Evolutionary conservation across 2,888 invertebrate species (phyloP).

Genomic region (Drosophila diplacantha): DNA sequence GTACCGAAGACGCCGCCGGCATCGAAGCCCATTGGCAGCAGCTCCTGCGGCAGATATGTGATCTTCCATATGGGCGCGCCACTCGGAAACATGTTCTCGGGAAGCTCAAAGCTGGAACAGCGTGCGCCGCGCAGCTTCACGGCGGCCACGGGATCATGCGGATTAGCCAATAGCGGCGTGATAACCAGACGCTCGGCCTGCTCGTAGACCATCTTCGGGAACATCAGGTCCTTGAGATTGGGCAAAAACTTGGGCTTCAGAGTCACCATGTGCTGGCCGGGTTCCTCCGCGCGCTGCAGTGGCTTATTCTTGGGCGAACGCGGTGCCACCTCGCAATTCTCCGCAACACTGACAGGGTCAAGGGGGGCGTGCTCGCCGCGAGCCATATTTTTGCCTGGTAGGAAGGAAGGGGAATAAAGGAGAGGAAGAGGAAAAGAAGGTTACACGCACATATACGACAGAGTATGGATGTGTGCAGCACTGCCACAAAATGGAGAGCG

Average conservation of each 20-base stretch:
- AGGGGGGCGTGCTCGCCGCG: not conserved
- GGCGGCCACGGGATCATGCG: conserved; percentile 23
- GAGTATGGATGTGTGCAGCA: not conserved
- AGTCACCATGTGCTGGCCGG: not conserved
- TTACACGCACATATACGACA: not conserved
- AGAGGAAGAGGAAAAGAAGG: not conserved
- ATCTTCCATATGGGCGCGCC: conserved; percentile 27
- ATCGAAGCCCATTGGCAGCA: conserved; percentile 25
- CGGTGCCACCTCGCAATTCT: not conserved
- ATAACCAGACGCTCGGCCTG: conserved; percentile 9
- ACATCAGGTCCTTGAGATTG: conserved; percentile 1
- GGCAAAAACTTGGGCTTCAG: conserved; percentile 32
- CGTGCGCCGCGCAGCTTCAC: not conserved
- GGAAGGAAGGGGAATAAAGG: not conserved
- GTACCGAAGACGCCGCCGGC: conserved; percentile 32
- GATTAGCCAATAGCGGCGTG: not conserved
- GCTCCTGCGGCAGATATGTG: conserved; percentile 15
- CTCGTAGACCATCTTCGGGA: conserved; percentile 6
- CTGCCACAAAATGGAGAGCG: not conserved
- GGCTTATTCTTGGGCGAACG: not conserved
- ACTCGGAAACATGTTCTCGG: conserved; percentile 16
- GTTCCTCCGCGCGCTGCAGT: fast-evolving
- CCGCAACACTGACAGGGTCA: not conserved
- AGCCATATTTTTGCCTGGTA: not conserved
- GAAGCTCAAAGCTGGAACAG: conserved; percentile 27